Evolutionary conservation across 1,140 invertebrate species (phyloP).

Genomic region (Camponotus floridanus): DNA sequence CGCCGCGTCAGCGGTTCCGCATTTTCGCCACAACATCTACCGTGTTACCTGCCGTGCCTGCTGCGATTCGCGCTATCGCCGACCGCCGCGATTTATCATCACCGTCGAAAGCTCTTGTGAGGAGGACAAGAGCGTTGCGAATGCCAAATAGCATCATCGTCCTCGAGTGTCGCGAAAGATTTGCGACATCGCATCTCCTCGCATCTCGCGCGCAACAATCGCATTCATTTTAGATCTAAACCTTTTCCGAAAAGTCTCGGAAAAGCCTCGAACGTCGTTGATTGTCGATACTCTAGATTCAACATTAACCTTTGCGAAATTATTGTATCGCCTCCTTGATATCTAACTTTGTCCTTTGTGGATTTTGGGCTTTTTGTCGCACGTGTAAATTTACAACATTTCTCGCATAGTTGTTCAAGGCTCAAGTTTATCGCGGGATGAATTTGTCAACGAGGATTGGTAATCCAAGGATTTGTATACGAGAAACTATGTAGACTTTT

Average conservation of each 20-base stretch:
- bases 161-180: neutral
- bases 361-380: neutral
- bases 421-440: slow-evolving; percentile 6
- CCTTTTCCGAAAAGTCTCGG: too few relatives aligned
- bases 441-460: neutral
- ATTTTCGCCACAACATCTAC: slow-evolving; percentile 46
- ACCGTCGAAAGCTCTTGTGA: slow-evolving; percentile 24
- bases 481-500: neutral
- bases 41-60: slow-evolving; percentile 8
- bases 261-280: neutral
- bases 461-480: slow-evolving; percentile 4
- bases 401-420: slow-evolving; percentile 11
- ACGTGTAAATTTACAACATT: neutral
- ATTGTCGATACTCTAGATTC: slow-evolving; percentile 14
- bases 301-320: slow-evolving; percentile 26
- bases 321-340: slow-evolving; percentile 21
- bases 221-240: neutral
- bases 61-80: slow-evolving; percentile 48
- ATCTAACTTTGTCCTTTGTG: neutral
- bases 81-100: slow-evolving; percentile 27
- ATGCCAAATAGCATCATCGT: neutral
- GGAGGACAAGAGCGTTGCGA: slow-evolving; percentile 14
- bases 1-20: slow-evolving; percentile 57
- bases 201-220: neutral
- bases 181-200: neutral